Evolutionary conservation across 2,113 vertebrate species (phyloP).

Genomic region (Porphyrio hochstetteri): DNA sequence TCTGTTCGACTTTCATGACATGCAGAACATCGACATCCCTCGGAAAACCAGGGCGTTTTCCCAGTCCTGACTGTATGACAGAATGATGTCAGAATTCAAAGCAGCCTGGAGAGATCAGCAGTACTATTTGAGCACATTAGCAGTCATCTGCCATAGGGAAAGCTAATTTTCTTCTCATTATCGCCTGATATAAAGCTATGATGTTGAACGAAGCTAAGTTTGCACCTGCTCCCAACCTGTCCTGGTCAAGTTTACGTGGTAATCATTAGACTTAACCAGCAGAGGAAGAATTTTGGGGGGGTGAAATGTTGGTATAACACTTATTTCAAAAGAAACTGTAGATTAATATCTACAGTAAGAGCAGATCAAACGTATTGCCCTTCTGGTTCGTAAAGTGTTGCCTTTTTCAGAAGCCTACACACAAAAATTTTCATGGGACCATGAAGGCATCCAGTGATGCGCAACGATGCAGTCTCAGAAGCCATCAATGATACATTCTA

Average conservation of each 20-base stretch:
- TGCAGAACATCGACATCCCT: neutral
- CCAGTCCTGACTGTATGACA: neutral
- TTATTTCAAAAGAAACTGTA: neutral
- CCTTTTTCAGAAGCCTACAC: neutral
- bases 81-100: neutral
- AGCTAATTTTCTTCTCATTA: conserved; percentile 44
- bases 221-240: neutral
- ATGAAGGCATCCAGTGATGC: neutral
- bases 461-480: neutral
- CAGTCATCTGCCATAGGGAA: neutral
- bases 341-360: neutral
- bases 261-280: neutral
- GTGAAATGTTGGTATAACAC: neutral
- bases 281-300: neutral
- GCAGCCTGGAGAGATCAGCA: neutral
- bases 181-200: neutral
- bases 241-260: neutral
- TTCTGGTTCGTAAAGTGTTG: neutral
- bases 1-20: neutral
- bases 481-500: neutral
- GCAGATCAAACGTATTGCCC: neutral
- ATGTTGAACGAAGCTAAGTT: neutral
- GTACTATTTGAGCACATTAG: conserved; percentile 7
- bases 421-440: neutral
- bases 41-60: neutral